A percentile compares a stretch with the other conserved stretches of the same genome.
phyloP scores from a whole-genome alignment of 2,888 invertebrate species.

The Belgica antarctica region DNA sequence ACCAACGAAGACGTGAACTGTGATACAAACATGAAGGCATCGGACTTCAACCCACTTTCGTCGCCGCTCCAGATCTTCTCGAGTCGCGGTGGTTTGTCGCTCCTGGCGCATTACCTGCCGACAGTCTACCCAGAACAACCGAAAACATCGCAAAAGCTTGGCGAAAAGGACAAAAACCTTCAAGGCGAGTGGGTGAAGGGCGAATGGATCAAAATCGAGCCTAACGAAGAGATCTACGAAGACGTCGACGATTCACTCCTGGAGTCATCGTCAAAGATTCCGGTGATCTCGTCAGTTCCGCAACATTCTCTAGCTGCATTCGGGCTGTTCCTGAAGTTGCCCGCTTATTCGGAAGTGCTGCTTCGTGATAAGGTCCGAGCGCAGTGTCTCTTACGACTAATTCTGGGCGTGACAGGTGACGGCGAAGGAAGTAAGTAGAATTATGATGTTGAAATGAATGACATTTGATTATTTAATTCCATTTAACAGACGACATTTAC shows the following conservation, averaged over 20 bases:
- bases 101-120: constrained; percentile 84
- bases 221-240: constrained; percentile 63
- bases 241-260: constrained; percentile 60
- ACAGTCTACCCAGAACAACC: constrained; percentile 80
- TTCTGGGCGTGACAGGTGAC: constrained; percentile 87
- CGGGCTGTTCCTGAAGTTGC: constrained; percentile 81
- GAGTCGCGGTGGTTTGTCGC: constrained; percentile 80
- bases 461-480: constrained; percentile 32
- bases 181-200: constrained; percentile 47
- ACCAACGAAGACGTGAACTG: constrained; percentile 47
- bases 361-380: constrained; percentile 80
- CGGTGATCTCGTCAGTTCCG: constrained; percentile 68
- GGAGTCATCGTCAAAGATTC: constrained; percentile 57
- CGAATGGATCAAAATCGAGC: constrained; percentile 58
- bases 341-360: constrained; percentile 86
- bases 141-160: constrained; percentile 58
- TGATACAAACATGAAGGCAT: constrained; percentile 50
- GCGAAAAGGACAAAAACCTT: constrained; percentile 54
- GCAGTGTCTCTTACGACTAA: constrained; percentile 78
- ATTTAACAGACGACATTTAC: constrained; percentile 70
- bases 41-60: constrained; percentile 52
- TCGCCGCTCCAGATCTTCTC: constrained; percentile 81
- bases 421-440: constrained; percentile 75
- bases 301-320: constrained; percentile 90
- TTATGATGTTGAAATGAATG: background rate